Percentiles rank a stretch among this genome's conserved stretches.
Evolutionary conservation across 2,113 vertebrate species (phyloP).

Genomic region (Narcine bancroftii): DNA sequence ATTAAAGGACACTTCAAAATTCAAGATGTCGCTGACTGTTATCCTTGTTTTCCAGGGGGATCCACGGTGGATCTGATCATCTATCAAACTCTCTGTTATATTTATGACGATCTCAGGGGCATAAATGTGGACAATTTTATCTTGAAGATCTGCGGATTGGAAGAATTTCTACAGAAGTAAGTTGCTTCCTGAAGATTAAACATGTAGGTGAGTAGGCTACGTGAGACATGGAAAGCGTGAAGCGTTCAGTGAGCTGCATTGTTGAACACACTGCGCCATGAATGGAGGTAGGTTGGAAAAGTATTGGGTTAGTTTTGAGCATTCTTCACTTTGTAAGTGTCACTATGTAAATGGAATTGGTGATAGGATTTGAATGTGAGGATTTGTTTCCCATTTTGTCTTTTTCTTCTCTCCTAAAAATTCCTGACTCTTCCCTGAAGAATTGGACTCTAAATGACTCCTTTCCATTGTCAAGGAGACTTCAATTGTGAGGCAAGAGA

Average conservation of each 20-base stretch:
- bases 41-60: constrained; percentile 57
- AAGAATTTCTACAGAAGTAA: constrained; percentile 88
- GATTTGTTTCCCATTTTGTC: background rate
- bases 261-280: background rate
- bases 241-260: too few relatives aligned
- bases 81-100: constrained; percentile 87
- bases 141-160: constrained; percentile 65
- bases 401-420: background rate
- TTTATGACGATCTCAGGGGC: constrained; percentile 71
- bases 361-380: background rate
- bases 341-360: background rate
- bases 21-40: background rate
- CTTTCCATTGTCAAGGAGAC: background rate
- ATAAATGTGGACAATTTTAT: constrained; percentile 65
- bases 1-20: background rate
- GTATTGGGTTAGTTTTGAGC: background rate
- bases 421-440: background rate
- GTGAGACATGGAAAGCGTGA: background rate
- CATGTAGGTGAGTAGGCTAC: background rate
- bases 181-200: constrained; percentile 41
- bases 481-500: background rate
- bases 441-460: background rate
- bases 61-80: constrained; percentile 87
- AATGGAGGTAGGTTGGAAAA: background rate
- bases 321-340: background rate